These are phyloP conservation scores for Daubentonia madagascariensis DNA, from an alignment of 2,113 vertebrate species.

Conservation along the genomic window DNA sequence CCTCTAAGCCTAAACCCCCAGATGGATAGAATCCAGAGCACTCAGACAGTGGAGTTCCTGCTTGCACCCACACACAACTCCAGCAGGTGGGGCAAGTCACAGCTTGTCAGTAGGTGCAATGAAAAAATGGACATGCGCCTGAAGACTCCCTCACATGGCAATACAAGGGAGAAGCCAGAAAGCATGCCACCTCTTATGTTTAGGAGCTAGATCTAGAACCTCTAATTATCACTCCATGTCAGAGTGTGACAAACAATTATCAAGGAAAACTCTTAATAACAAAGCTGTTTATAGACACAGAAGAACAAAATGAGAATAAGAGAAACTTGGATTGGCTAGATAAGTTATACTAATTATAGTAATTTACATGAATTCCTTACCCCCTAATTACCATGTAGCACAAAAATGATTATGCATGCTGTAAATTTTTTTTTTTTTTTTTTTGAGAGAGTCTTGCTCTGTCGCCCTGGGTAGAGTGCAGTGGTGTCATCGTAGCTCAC, in stretches of 20 bases:
- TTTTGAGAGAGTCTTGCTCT: too few relatives aligned
- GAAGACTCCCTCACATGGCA: not conserved
- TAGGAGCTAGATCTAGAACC: not conserved
- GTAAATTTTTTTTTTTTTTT: not conserved
- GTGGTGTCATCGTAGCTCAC: too few relatives aligned
- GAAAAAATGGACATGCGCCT: not conserved
- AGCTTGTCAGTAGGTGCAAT: not conserved
- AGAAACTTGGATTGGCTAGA: conserved; percentile 6
- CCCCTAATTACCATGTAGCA: conserved; percentile 32
- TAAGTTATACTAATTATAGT: conserved; percentile 59
- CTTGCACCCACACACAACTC: not conserved
- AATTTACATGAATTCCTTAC: conserved; percentile 54
- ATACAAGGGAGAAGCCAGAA: not conserved
- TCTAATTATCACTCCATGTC: conserved; percentile 36
- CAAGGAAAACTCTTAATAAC: conserved; percentile 56
- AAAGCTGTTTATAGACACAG: conserved; percentile 68
- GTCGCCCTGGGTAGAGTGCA: too few relatives aligned
- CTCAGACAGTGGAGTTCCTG: not conserved
- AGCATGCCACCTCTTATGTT: not conserved
- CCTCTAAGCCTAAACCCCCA: not conserved
- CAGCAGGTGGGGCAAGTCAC: not conserved
- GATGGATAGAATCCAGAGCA: not conserved
- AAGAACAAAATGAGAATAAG: conserved; percentile 49
- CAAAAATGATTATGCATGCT: conserved; percentile 39
- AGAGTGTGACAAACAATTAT: conserved; percentile 37